Conservation (phyloP, 2,797 vertebrate genomes). For the Rallus crepitans region DNA sequence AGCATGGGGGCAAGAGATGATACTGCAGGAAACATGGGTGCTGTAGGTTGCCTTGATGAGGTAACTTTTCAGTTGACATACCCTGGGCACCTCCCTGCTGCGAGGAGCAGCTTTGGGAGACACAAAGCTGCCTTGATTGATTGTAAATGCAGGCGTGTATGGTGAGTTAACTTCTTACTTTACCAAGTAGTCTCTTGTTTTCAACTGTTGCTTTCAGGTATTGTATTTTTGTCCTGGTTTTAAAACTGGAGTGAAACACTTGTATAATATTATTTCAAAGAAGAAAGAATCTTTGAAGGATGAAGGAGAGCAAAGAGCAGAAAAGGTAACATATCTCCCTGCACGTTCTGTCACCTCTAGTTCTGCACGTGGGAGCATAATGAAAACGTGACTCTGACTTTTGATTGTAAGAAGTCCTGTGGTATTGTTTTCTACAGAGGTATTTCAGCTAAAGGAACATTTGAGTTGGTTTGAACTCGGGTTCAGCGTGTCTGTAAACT, state of each 20-base stretch:
- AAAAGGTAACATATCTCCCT: conserved; percentile 69
- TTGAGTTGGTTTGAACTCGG: neutral
- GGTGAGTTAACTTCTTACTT: neutral
- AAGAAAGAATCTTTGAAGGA: conserved; percentile 84
- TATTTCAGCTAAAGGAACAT: neutral
- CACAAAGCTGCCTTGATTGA: neutral
- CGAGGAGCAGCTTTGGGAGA: neutral
- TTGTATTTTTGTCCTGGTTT: conserved; percentile 96
- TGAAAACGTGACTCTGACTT: neutral
- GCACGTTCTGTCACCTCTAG: neutral
- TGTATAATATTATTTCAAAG: conserved; percentile 86
- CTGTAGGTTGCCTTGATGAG: neutral
- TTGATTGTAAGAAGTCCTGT: neutral
- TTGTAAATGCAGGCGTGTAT: neutral
- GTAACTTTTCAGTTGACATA: neutral
- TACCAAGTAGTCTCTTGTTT: neutral
- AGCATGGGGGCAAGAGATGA: neutral
- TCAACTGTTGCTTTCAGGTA: conserved; percentile 81
- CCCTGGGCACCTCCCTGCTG: neutral
- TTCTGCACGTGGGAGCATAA: neutral
- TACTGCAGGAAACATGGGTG: neutral
- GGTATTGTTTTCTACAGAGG: neutral
- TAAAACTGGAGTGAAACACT: conserved; percentile 90
- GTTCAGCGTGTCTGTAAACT: neutral
- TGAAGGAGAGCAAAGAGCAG: conserved; percentile 76